phyloP scores from a whole-genome alignment of 2,888 invertebrate genomes.

The Gortyna flavago region DNA sequence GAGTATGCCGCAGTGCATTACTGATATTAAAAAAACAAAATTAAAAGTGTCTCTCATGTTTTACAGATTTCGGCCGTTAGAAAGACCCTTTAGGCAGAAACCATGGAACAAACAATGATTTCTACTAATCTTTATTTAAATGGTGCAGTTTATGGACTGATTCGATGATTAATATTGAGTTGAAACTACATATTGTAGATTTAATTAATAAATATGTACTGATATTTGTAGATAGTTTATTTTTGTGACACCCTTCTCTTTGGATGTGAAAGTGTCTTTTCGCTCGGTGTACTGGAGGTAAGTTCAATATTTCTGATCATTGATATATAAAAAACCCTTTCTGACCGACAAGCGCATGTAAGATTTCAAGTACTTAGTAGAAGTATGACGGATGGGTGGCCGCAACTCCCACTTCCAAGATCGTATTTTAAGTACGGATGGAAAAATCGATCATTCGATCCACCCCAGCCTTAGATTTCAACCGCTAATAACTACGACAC shows the following conservation, averaged over 20 bases:
- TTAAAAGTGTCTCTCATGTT: background rate
- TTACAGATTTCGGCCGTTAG: conserved; percentile 1
- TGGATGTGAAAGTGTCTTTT: background rate
- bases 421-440: background rate
- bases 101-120: background rate
- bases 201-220: conserved; percentile 11
- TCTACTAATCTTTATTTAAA: conserved; percentile 3
- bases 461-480: background rate
- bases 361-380: background rate
- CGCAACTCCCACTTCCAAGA: background rate
- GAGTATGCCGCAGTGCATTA: background rate
- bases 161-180: conserved; percentile 1
- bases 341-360: background rate
- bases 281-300: background rate
- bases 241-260: background rate
- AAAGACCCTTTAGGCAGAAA: background rate
- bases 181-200: background rate
- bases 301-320: background rate
- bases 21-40: background rate
- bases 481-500: background rate
- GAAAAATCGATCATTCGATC: background rate
- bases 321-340: too few species aligned
- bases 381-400: background rate
- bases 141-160: background rate
- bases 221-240: conserved; percentile 7